Evolutionary conservation across 1,140 invertebrate species (phyloP).

Genomic region (Piezodorus guildinii): DNA sequence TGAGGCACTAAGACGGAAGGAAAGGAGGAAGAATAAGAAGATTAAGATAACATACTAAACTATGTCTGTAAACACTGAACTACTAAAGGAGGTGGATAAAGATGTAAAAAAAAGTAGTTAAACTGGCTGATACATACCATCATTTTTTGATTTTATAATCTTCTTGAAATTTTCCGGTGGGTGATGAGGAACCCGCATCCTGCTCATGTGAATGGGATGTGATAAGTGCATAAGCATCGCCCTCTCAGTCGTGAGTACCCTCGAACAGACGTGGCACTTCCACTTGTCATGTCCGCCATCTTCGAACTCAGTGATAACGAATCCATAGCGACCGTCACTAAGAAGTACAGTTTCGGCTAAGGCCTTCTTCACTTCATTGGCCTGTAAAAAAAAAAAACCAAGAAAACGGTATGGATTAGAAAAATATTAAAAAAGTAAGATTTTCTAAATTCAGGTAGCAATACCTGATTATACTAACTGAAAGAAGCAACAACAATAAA

Average conservation of each 20-base stretch:
- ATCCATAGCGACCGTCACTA: slow-evolving; percentile 15
- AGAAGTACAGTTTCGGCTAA: slow-evolving; percentile 13
- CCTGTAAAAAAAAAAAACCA: neutral
- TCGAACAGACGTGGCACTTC: slow-evolving; percentile 18
- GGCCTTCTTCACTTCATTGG: slow-evolving; percentile 12
- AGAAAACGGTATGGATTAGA: too few species aligned
- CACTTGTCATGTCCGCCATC: slow-evolving; percentile 2
- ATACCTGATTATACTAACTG: too few species aligned
- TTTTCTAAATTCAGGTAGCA: too few species aligned
- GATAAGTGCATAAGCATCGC: slow-evolving; percentile 19
- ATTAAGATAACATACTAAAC: too few species aligned
- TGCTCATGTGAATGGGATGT: slow-evolving; percentile 20
- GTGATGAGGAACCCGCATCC: neutral
- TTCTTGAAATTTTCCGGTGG: slow-evolving; percentile 17
- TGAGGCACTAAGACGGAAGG: too few species aligned
- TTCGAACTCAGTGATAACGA: slow-evolving; percentile 15
- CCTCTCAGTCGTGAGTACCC: slow-evolving; percentile 13
- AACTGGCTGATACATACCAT: neutral
- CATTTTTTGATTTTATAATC: slow-evolving; percentile 10
- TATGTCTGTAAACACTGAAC: too few species aligned
- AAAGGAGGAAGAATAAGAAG: too few species aligned
- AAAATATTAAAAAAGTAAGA: too few species aligned
- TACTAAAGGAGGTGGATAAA: too few species aligned
- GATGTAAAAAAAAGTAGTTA: too few species aligned
- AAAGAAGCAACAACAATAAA: too few species aligned